Evolutionary conservation across 2,888 invertebrate genomes (phyloP).

Genomic region (Boloria selene): DNA sequence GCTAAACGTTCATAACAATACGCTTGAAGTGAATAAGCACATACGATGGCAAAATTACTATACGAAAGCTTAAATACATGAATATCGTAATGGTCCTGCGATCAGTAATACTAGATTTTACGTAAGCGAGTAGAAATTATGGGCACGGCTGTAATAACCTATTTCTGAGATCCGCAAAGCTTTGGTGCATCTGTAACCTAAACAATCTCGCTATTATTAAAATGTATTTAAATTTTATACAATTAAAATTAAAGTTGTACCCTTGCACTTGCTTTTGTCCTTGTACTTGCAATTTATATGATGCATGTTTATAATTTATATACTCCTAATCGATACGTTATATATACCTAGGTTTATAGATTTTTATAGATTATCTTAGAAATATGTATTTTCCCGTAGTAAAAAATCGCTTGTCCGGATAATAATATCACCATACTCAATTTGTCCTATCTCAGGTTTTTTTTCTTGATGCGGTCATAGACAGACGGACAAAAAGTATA

Average conservation of each 20-base stretch:
- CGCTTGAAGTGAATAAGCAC: conserved; percentile 26
- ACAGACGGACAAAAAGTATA: too few species aligned
- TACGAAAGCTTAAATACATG: conserved; percentile 31
- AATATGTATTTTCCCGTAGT: too few species aligned
- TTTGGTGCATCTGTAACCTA: conserved; percentile 17
- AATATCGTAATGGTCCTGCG: conserved; percentile 26
- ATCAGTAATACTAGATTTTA: conserved; percentile 39
- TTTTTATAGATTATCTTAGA: too few species aligned
- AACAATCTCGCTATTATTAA: conserved; percentile 29
- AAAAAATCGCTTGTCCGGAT: too few species aligned
- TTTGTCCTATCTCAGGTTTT: too few species aligned
- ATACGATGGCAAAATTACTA: conserved; percentile 16
- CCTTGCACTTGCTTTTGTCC: neutral
- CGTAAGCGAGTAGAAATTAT: conserved; percentile 37
- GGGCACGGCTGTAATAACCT: conserved; percentile 34
- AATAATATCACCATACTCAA: too few species aligned
- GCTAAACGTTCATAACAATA: conserved; percentile 30
- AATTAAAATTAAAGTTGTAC: conserved; percentile 4
- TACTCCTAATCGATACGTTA: too few species aligned
- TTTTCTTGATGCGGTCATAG: too few species aligned
- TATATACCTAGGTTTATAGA: too few species aligned
- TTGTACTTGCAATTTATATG: neutral
- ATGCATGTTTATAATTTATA: too few species aligned
- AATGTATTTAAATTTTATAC: conserved; percentile 27
- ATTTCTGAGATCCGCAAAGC: conserved; percentile 34